Percentiles rank a stretch among this genome's conserved stretches.
phyloP scores from a whole-genome alignment of 2,113 vertebrate species.

The Crocuta crocuta region DNA sequence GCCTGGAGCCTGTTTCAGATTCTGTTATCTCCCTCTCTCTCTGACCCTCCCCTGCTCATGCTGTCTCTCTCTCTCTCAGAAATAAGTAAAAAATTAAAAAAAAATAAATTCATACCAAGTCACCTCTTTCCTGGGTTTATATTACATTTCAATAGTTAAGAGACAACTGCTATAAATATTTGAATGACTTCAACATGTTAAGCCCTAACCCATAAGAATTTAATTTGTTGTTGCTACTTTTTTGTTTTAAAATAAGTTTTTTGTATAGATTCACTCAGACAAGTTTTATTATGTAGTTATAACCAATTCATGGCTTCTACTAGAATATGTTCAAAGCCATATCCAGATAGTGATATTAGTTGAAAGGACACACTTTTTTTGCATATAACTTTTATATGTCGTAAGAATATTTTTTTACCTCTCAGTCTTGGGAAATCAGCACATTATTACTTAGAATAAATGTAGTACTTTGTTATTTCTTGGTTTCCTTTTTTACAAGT shows the following conservation, averaged over 20 bases:
- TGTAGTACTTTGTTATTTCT: conserved; percentile 22
- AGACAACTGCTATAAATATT: background rate
- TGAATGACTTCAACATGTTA: background rate
- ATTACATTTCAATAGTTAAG: conserved; percentile 37
- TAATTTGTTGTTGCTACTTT: conserved; percentile 4
- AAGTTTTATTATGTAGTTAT: conserved; percentile 4
- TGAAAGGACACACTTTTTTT: background rate
- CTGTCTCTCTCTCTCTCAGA: no score
- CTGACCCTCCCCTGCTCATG: no score
- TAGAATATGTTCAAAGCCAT: conserved; percentile 14
- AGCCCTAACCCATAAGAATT: background rate
- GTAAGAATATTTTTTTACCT: conserved; percentile 29
- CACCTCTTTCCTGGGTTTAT: conserved; percentile 7
- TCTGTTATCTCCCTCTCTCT: no score
- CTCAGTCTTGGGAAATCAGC: conserved; percentile 17
- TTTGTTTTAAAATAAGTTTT: background rate
- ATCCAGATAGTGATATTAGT: background rate
- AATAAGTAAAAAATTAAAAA: no score
- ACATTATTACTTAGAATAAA: conserved; percentile 9
- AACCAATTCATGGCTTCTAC: background rate
- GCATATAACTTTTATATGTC: background rate
- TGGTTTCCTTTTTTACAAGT: conserved; percentile 43
- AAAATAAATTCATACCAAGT: background rate
- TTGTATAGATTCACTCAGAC: background rate
- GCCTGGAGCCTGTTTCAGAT: no score